Base-by-base conservation (phyloP, 2,113 vertebrate genomes). In the Eudyptes chrysolophus region DNA sequence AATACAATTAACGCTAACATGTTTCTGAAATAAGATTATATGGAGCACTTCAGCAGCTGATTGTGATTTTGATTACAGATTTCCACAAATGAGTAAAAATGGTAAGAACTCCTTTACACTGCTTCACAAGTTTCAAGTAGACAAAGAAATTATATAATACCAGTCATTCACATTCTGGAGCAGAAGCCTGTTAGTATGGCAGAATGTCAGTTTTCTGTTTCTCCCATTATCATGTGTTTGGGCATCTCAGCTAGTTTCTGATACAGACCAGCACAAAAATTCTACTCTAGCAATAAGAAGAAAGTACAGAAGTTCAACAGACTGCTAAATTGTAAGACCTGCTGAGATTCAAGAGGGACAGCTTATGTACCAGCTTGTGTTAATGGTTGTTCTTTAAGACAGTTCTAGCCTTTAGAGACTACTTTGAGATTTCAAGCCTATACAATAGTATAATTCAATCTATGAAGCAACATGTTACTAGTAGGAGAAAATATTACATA, bases 1-100 rank as follows among this genome's bases (percentile, higher is more conserved):
- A 94, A 78, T 78, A 77, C 16, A 64, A 61, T 87, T 92, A 84
- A 92, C 90, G 54, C 48, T 88, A 89, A 60, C 17, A 19, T 51
- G 11, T 72, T 91, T 77, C 75, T 71, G 29, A 96, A 94, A 77
- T 92, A 83, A 93, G n/a, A 71, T 92, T 92, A 64, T 69, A 94
- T 38, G 18, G 16, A 66, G n/a, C 48, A 72, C 42, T 87, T 96
- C 71, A 92, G 92, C 22, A 87, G 64, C 46, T 87, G 76, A 90
- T 75, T 87, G 83, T 84, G 68, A 87, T 84, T 97, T 95, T 93
- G 76, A 94, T 90, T 94, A 69, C 29, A 57, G 55, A 81, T 71
- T 94, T 71, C 30, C n/a, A 80, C 34, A 92, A 86, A 84, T 74
- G 6, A 78, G 44, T 88, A 66, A 90, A 93, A 92, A 79, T 13